A percentile compares a stretch with the other conserved stretches of the same genome.
Evolutionary conservation across 2,113 vertebrate species (phyloP).

Genomic region (Scomber japonicus): DNA sequence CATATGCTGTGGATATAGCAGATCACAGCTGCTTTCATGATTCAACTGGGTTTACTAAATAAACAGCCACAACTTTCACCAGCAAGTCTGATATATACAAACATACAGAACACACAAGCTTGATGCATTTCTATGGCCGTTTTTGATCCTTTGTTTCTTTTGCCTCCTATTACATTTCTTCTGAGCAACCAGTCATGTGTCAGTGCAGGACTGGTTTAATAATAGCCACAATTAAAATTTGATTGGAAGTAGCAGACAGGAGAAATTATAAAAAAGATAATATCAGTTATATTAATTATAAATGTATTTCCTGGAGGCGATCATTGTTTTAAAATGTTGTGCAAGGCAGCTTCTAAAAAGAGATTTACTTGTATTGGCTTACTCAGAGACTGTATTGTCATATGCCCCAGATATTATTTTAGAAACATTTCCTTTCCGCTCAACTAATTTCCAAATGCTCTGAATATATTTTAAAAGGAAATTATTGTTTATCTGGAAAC

Average conservation of each 20-base stretch:
- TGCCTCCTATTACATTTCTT: not conserved
- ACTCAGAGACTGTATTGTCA: not conserved
- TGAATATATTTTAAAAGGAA: not conserved
- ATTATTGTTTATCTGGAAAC: constrained; percentile 7
- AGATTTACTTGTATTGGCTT: constrained; percentile 1
- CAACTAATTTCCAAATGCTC: constrained; percentile 6
- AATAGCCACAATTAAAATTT: not conserved
- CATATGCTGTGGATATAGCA: constrained; percentile 12
- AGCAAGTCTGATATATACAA: not conserved
- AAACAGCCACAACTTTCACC: not conserved
- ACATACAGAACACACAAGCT: not conserved
- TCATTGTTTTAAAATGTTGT: not conserved
- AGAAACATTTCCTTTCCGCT: not conserved
- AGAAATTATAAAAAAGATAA: not conserved
- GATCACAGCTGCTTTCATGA: not conserved
- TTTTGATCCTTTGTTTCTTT: not conserved
- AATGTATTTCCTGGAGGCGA: not conserved
- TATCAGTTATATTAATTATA: not conserved
- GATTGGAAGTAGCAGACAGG: not conserved
- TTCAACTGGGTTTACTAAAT: constrained; percentile 2
- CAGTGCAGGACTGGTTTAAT: not conserved
- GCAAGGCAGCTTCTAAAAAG: not conserved
- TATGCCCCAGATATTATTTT: not conserved
- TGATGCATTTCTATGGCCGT: not conserved
- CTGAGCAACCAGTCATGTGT: not conserved